These are phyloP conservation scores for Cordylochernes scorpioides DNA, from an alignment of 2,888 invertebrate genomes.

Conservation along the genomic window DNA sequence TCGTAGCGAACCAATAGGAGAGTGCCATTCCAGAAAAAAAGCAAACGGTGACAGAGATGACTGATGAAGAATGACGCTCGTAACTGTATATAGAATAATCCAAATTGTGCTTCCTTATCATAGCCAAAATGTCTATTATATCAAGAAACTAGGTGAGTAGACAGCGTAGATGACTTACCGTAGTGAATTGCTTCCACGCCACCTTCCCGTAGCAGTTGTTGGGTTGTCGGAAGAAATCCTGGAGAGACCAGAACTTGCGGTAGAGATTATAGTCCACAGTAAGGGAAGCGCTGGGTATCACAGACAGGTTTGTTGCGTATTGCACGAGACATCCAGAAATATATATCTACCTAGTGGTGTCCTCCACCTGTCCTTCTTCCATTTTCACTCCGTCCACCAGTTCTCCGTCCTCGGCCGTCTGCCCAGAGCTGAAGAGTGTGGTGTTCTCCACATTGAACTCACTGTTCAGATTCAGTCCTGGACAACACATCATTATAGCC, in stretches of 20 bases:
- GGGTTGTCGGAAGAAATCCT: slow-evolving; percentile 85
- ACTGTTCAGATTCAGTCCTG: slow-evolving; percentile 80
- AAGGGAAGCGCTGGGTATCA: no score
- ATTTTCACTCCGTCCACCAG: slow-evolving; percentile 7
- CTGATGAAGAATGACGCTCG: no score
- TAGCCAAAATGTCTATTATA: no score
- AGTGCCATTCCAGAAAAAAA: no score
- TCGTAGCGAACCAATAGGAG: no score
- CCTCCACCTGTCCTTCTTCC: slow-evolving; percentile 13
- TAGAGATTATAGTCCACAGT: slow-evolving; percentile 76
- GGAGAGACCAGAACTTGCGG: slow-evolving; percentile 87
- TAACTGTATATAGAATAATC: no score
- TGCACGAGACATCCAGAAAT: no score
- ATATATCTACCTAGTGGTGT: not conserved
- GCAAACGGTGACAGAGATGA: no score
- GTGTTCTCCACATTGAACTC: slow-evolving; percentile 90
- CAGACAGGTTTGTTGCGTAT: no score
- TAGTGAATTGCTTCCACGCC: slow-evolving; percentile 58
- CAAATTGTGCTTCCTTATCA: no score
- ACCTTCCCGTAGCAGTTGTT: slow-evolving; percentile 66
- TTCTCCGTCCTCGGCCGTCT: slow-evolving; percentile 14
- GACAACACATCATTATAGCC: no score
- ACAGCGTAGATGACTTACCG: slow-evolving; percentile 6
- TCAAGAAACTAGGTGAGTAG: no score
- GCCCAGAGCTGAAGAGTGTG: slow-evolving; percentile 59